Evolutionary conservation across 2,797 vertebrate genomes (phyloP).

Genomic region (Tamandua tetradactyla): DNA sequence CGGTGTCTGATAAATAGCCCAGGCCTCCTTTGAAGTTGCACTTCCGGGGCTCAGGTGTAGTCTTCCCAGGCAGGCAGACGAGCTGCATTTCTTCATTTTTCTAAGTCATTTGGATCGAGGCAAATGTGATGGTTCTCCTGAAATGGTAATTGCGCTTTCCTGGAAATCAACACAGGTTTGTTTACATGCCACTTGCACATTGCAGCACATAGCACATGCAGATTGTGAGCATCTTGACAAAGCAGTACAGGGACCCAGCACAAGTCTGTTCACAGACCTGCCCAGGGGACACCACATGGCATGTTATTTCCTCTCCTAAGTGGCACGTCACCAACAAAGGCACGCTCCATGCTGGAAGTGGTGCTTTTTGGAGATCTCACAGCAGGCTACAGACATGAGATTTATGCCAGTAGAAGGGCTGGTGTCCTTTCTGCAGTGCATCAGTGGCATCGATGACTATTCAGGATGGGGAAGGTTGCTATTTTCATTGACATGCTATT

Average conservation of each 20-base stretch:
- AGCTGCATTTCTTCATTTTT: conserved; percentile 40
- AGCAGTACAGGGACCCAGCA: conserved; percentile 48
- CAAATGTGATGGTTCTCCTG: conserved; percentile 52
- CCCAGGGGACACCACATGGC: conserved; percentile 65
- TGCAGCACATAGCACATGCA: conserved; percentile 59
- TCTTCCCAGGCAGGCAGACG: conserved; percentile 25
- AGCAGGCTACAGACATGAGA: conserved; percentile 61
- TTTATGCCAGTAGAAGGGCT: conserved; percentile 65
- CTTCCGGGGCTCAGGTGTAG: conserved; percentile 1
- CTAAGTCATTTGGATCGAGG: conserved; percentile 54
- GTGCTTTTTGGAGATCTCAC: neutral
- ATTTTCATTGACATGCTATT: conserved; percentile 58
- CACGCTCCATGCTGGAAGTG: conserved; percentile 61
- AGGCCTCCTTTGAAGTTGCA: neutral
- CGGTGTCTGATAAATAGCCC: neutral
- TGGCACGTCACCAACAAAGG: conserved; percentile 70
- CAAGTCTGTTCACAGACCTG: conserved; percentile 64
- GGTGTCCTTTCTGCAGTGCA: conserved; percentile 51
- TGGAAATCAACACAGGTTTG: conserved; percentile 72
- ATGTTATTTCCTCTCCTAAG: conserved; percentile 70
- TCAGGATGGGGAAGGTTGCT: conserved; percentile 56
- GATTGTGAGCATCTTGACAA: conserved; percentile 60
- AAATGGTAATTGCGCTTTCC: conserved; percentile 63
- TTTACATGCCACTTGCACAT: conserved; percentile 60
- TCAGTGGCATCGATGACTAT: conserved; percentile 50